phyloP scores from a whole-genome alignment of 2,888 invertebrate genomes.

The Eupithecia inturbata region DNA sequence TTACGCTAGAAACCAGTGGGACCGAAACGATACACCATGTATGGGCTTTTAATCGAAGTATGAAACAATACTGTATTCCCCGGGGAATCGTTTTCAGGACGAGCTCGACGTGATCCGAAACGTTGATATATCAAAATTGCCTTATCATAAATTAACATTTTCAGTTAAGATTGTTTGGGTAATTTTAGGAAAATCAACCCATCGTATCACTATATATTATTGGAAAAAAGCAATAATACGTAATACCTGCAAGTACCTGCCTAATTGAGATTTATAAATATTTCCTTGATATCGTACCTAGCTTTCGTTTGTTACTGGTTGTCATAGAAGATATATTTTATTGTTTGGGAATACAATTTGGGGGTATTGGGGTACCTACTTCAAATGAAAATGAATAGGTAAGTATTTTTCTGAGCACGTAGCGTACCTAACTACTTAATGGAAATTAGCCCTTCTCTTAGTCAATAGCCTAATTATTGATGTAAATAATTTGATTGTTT shows the following conservation, averaged over 20 bases:
- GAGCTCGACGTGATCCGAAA: conserved; percentile 26
- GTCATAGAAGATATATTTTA: no score
- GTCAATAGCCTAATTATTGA: no score
- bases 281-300: no score
- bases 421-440: not conserved
- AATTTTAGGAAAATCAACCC: not conserved
- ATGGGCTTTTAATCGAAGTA: conserved; percentile 16
- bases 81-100: conserved; percentile 28
- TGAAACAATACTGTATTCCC: conserved; percentile 27
- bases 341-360: no score
- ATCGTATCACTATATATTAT: not conserved
- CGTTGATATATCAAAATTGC: conserved; percentile 21
- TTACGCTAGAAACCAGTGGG: not conserved
- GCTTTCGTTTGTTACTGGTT: no score
- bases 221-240: not conserved
- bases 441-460: no score
- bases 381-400: not conserved
- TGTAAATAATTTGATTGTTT: no score
- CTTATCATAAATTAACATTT: conserved; percentile 29
- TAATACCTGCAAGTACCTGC: no score
- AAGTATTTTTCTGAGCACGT: not conserved
- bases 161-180: conserved; percentile 1
- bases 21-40: not conserved
- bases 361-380: no score
- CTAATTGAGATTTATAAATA: not conserved